These are phyloP conservation scores for Myioborus miniatus DNA, from an alignment of 2,797 vertebrate species.

Conservation along the genomic window DNA sequence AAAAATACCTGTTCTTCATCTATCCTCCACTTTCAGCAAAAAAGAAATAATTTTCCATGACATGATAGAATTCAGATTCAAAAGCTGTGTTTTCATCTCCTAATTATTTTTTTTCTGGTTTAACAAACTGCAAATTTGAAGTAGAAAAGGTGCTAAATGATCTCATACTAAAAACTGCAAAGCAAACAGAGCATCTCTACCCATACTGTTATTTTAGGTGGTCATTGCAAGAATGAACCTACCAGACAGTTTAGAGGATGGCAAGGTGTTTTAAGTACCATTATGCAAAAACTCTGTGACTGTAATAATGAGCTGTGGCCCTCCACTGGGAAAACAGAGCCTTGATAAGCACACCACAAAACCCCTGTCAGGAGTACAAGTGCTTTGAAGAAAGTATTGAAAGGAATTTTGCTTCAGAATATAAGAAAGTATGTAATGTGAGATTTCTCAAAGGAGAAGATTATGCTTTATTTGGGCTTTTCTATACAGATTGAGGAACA, in stretches of 20 bases:
- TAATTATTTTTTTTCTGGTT: background rate
- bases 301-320: constrained; percentile 50
- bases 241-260: constrained; percentile 2
- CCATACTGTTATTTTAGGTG: background rate
- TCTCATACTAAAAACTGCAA: background rate
- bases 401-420: constrained; percentile 41
- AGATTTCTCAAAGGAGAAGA: constrained; percentile 33
- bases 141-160: background rate
- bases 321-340: constrained; percentile 16
- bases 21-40: constrained; percentile 6
- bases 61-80: constrained; percentile 9
- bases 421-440: constrained; percentile 22
- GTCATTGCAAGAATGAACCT: constrained; percentile 13
- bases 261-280: background rate
- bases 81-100: background rate
- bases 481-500: background rate
- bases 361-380: constrained; percentile 9
- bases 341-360: constrained; percentile 62
- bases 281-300: constrained; percentile 6
- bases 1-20: background rate
- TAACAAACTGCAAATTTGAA: background rate
- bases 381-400: constrained; percentile 53
- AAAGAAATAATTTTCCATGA: background rate
- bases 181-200: background rate
- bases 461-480: constrained; percentile 35